Conservation (phyloP, 2,888 invertebrate genomes). For the Pomacea canaliculata region DNA sequence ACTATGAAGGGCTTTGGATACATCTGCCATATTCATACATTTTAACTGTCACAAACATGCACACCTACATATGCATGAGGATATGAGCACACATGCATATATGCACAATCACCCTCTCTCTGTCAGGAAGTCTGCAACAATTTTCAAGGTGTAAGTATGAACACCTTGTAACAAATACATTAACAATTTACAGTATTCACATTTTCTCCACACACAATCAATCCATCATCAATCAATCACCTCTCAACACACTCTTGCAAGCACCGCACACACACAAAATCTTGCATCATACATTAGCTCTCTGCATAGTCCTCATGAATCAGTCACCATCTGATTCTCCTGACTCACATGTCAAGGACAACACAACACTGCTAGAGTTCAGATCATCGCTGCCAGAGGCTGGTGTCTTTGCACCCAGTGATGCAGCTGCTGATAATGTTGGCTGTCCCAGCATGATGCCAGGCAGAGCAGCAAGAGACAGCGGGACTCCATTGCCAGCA, state of each 20-base stretch:
- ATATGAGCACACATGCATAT: no score
- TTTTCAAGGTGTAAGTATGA: no score
- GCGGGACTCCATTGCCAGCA: constrained; percentile 1
- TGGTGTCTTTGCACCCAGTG: neutral
- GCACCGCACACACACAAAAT: neutral
- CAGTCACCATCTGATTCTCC: neutral
- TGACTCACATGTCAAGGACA: constrained; percentile 1
- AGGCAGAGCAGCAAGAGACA: constrained; percentile 34
- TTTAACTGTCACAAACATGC: no score
- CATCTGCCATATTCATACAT: no score
- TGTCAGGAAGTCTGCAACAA: no score
- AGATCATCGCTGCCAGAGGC: neutral
- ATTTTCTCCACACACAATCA: neutral
- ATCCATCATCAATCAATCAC: neutral
- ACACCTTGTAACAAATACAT: no score
- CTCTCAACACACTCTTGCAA: neutral
- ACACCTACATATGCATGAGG: no score
- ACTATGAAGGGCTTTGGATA: no score
- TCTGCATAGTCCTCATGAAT: no score
- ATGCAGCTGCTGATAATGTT: constrained; percentile 20
- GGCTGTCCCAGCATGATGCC: constrained; percentile 35
- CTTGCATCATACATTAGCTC: neutral
- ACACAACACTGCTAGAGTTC: neutral
- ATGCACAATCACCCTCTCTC: no score
- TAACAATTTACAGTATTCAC: neutral